Percentiles rank a stretch among this genome's conserved stretches.
phyloP scores from a whole-genome alignment of 2,888 invertebrate genomes.

The Didymodactylos carnosus region DNA sequence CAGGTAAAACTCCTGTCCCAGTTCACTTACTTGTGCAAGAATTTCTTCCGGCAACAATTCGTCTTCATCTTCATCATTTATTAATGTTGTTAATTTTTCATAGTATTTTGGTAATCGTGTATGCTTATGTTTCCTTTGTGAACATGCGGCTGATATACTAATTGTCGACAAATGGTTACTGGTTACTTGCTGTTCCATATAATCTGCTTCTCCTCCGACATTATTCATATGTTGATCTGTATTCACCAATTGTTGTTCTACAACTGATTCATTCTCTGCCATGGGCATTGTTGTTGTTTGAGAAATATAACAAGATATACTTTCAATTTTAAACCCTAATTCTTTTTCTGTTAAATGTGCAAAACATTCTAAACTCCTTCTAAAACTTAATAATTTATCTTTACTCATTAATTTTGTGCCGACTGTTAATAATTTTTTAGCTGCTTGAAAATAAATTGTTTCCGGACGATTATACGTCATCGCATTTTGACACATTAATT shows the following conservation, averaged over 20 bases:
- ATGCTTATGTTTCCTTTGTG: neutral
- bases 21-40: neutral
- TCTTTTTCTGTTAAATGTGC: conserved; percentile 1
- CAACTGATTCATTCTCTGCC: no score
- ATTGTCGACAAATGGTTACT: neutral
- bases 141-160: no score
- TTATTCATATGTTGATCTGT: neutral
- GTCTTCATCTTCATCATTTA: neutral
- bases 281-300: no score
- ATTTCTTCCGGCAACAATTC: neutral
- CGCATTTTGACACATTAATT: conserved; percentile 13
- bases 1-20: no score
- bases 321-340: neutral
- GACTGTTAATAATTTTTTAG: neutral
- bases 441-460: conserved; percentile 14
- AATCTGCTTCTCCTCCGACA: no score
- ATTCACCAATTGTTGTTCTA: neutral
- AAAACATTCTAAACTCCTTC: conserved; percentile 3
- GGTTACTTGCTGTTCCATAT: neutral
- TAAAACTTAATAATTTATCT: conserved; percentile 6
- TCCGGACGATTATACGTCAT: conserved; percentile 12
- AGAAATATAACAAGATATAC: no score
- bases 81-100: neutral
- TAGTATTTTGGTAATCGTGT: neutral
- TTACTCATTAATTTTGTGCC: conserved; percentile 5